Evolutionary conservation across 1,140 invertebrate genomes (phyloP), one percentile per base, ranked within the genome.

Genomic region (Lethocerus indicus): DNA sequence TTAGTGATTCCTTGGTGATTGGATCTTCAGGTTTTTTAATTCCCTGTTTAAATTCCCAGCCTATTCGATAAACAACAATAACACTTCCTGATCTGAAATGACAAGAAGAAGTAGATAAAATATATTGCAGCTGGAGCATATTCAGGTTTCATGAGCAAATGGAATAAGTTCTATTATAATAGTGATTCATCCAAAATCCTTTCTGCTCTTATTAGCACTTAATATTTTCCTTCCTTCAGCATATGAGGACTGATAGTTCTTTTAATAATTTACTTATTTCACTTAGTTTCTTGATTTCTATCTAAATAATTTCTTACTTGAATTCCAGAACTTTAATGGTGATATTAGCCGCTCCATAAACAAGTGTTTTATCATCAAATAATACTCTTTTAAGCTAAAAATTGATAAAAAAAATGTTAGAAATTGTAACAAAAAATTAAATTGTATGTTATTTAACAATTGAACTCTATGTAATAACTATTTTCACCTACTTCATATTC

Each of bases 261-360:
- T 32, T 32, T 9, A 32, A 32, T 27, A 32, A 47, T 47, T 14
- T 29, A 47, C 7, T 37, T 6, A 27, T 41, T 53, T 28, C 14
- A n/a, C n/a, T n/a, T n/a, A n/a, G n/a, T n/a, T n/a, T n/a, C n/a
- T n/a, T n/a, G n/a, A n/a, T n/a, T n/a, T n/a, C n/a, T n/a, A 35
- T 32, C 36, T 28, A 41, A 40, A 32, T 24, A 49, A 51, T 28
- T 21, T 23, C 64, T 65, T 61, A 72, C 74, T 61, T 71, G 56
- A 81, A 73, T 49, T 73, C 67, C 26, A 81, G 63, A 35, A 84
- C 69, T 68, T 79, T 79, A 4, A 81, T 64, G 52, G 61, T 57
- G 54, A 76, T 66, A 47, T 73, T 63, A 40, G 71, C 63, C 26
- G 69, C 59, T 26, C 67, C 70, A 57, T 68, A 67, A 25, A 72